Percentiles rank a stretch among this genome's conserved stretches.
Evolutionary conservation across 2,888 invertebrate genomes (phyloP).

Genomic region (Tetanocera ferruginea): DNA sequence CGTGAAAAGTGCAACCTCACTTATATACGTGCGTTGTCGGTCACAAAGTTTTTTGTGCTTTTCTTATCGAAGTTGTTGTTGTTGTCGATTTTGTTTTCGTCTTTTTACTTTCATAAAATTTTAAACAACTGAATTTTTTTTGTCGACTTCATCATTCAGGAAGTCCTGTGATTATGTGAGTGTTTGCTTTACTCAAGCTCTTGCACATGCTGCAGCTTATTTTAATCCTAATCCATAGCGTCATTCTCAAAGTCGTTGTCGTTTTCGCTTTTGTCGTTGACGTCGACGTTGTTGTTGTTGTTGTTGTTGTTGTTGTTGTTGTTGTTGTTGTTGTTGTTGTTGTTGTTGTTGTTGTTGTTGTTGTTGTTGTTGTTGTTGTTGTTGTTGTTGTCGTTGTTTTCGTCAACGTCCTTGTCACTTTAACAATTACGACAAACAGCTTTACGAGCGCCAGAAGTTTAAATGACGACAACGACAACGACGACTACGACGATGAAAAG

Average conservation of each 20-base stretch:
- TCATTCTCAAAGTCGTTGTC: not conserved
- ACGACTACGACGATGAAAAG: conserved; percentile 14
- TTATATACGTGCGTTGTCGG: conserved; percentile 33
- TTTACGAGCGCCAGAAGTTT: conserved; percentile 48
- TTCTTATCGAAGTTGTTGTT: not conserved
- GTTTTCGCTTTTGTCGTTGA: not conserved
- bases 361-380: not conserved
- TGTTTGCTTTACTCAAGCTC: not conserved
- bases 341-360: not conserved
- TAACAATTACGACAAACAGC: conserved; percentile 47
- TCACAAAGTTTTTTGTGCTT: not conserved
- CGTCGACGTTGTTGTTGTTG: not conserved
- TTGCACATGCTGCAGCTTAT: conserved; percentile 10
- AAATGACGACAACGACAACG: conserved; percentile 38
- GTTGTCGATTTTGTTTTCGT: not conserved
- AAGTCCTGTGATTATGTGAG: not conserved
- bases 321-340: not conserved
- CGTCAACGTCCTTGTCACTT: conserved; percentile 41
- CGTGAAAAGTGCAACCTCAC: conserved; percentile 45
- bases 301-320: not conserved
- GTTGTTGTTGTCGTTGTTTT: not conserved
- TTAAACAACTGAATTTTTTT: not conserved
- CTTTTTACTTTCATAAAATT: not conserved
- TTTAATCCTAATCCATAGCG: not conserved
- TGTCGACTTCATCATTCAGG: conserved; percentile 15